Evolutionary conservation across 2,797 vertebrate species (phyloP), one percentile per base, ranked within the genome.

Genomic region (Huso huso): DNA sequence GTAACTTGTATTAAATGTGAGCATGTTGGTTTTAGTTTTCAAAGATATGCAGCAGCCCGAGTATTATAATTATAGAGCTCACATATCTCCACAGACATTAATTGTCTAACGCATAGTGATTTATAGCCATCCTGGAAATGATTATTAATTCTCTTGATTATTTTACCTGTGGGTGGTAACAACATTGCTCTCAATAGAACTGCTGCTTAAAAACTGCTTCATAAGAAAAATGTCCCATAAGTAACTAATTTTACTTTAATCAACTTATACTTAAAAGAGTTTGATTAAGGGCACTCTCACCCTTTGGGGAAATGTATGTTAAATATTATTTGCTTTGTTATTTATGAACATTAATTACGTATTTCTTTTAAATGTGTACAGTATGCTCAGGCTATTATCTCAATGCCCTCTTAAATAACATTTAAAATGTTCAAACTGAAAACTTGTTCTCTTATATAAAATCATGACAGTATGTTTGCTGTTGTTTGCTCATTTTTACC

Each of bases 81-180:
- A 82, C 89, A 85, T 88, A 89, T 91, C 85, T 82, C 85, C 90
- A 81, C 84, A 82, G 78, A 92, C 93, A 95, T 96, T 96, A 95
- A 95, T 95, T 94, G 91, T 92, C 91, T 89, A 91, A 92, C 94
- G 91, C 88, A 71, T 89, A 90, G 91, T 95, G 93, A 96, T 97
- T 97, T 95, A 95, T 94, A 88, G 90, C 91, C 85, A 87, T 86
- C 84, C 85, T 84, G 88, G 86, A 91, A 88, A 90, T 93, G 86
- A 94, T 94, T 96, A 93, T 94, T 93, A 91, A 96, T 96, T 95
- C 95, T 95, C 89, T 89, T 91, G 87, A 91, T 94, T 92, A 95
- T 94, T 93, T 92, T 95, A 92, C 90, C 90, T 91, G 91, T 93
- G 92, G 93, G 93, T 87, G 76, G 91, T 82, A 90, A 90, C 91